Percentiles rank a stretch among this genome's conserved stretches.
These are phyloP conservation scores for Carassius gibelio DNA, from an alignment of 2,113 vertebrate genomes.

Conservation along the genomic window DNA sequence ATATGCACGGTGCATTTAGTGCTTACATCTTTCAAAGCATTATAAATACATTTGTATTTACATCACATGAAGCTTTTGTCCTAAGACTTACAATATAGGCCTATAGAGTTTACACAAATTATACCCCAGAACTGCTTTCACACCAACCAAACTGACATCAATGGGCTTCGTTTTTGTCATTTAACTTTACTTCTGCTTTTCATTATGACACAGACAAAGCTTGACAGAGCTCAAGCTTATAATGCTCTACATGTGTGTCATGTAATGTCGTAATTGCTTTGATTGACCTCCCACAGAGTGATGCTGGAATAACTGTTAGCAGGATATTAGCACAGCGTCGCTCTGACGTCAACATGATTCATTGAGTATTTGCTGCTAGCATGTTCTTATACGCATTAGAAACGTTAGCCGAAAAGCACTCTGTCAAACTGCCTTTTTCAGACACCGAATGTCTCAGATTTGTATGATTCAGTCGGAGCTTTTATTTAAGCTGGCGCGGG, in stretches of 20 bases:
- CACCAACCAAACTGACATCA: not conserved
- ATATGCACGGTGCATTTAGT: not conserved
- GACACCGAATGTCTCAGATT: conserved; percentile 55
- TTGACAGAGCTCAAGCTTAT: not conserved
- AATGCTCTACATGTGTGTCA: not conserved
- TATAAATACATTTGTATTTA: not conserved
- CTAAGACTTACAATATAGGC: not conserved
- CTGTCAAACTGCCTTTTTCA: conserved; percentile 1
- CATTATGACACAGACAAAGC: not conserved
- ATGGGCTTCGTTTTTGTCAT: not conserved
- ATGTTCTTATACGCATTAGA: conserved; percentile 28
- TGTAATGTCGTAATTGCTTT: not conserved
- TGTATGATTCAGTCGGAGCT: conserved; percentile 51
- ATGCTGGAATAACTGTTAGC: not conserved
- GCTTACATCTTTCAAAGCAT: not conserved
- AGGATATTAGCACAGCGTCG: not conserved
- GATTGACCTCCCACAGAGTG: conserved; percentile 3
- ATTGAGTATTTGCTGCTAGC: not conserved
- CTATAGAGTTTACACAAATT: not conserved
- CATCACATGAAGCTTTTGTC: not conserved
- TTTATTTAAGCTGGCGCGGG: conserved; percentile 53
- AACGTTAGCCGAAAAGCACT: not conserved
- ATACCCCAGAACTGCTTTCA: not conserved
- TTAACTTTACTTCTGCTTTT: not conserved
- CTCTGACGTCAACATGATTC: not conserved